Conservation (phyloP, 2,888 invertebrate genomes). For the Aradus depressus region DNA sequence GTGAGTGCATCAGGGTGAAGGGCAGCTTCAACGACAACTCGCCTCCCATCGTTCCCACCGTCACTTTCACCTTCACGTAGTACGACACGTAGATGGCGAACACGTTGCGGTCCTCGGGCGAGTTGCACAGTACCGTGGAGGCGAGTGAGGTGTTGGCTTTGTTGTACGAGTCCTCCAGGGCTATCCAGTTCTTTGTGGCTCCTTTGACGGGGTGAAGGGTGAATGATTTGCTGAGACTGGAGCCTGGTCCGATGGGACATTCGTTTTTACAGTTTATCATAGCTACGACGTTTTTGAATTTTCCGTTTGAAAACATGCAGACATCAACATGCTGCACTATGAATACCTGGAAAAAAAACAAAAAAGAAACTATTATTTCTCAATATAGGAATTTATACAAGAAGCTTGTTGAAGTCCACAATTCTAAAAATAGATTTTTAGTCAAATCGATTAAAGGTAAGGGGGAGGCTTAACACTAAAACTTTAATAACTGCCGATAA, state of each 20-base stretch:
- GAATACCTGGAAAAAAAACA: slow-evolving; percentile 51
- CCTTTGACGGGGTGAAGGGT: slow-evolving; percentile 60
- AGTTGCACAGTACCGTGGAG: slow-evolving; percentile 45
- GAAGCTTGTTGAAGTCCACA: too few relatives aligned
- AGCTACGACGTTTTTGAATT: slow-evolving; percentile 87
- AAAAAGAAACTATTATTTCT: too few relatives aligned
- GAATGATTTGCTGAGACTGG: slow-evolving; percentile 49
- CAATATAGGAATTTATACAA: too few relatives aligned
- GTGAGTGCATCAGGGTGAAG: slow-evolving; percentile 65
- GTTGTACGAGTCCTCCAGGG: slow-evolving; percentile 72
- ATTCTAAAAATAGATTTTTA: neutral
- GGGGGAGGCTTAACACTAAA: too few relatives aligned
- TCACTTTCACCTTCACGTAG: slow-evolving; percentile 74
- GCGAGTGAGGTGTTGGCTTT: slow-evolving; percentile 47
- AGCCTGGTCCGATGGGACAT: slow-evolving; percentile 53
- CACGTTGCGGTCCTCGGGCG: slow-evolving; percentile 67
- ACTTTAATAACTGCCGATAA: too few relatives aligned
- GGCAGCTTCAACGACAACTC: slow-evolving; percentile 68
- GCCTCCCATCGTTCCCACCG: slow-evolving; percentile 70
- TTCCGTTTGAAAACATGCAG: slow-evolving; percentile 89
- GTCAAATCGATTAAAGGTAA: too few relatives aligned
- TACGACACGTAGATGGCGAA: slow-evolving; percentile 86
- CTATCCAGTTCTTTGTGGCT: slow-evolving; percentile 82
- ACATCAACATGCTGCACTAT: slow-evolving; percentile 85
- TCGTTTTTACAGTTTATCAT: slow-evolving; percentile 48